Base-by-base conservation (phyloP, 2,888 invertebrate genomes). In the Andrena flavipes region DNA sequence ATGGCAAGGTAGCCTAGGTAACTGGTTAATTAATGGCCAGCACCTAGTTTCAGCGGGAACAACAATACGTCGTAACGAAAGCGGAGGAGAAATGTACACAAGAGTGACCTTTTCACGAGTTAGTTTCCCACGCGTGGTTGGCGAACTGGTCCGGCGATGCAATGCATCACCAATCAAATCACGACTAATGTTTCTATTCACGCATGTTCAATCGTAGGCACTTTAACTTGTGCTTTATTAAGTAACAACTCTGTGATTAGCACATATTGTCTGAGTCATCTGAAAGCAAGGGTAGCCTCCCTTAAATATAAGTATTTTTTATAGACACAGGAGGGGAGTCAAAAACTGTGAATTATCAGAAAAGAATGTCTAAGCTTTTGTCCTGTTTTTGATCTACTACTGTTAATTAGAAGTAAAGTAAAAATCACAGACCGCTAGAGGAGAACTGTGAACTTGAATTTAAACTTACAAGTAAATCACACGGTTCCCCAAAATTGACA, bases 71-170 rank as follows among this genome's bases (percentile, higher is more conserved):
- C 63, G 72, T 68, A 78, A 73, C 65, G 60, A 71, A 60, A 42
- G 48, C 35, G 5, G 26, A 13, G 56, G 62, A 56, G 56, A 48
- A 80, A 35, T 33, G 72, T 69, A 68, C 64, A 81, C 73, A 35
- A 20, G 48, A 29, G 29, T 59, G 83, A 83, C 83, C 74, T 83
- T 83, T 83, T 48, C 49, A 48, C 70, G 35, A 69, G 64, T 69
- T 42, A 48, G 56, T 72, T 88, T 88, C 88, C 82, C 88, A 87
- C 85, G 88, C 79, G 80, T 84, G 79, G 76, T 82, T 69, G 76
- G 71, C 71, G 64, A 78, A 84, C 76, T 76, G 74, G 74, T 70
- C 77, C 63, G 68, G 35, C 59, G 64, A 75, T 71, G 48, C 29
- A 30, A 20, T 59, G 59, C 63, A 42, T 59, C 54, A 33, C 60